Evolutionary conservation across 2,113 vertebrate genomes (phyloP).

Genomic region (Rhinichthys klamathensis): DNA sequence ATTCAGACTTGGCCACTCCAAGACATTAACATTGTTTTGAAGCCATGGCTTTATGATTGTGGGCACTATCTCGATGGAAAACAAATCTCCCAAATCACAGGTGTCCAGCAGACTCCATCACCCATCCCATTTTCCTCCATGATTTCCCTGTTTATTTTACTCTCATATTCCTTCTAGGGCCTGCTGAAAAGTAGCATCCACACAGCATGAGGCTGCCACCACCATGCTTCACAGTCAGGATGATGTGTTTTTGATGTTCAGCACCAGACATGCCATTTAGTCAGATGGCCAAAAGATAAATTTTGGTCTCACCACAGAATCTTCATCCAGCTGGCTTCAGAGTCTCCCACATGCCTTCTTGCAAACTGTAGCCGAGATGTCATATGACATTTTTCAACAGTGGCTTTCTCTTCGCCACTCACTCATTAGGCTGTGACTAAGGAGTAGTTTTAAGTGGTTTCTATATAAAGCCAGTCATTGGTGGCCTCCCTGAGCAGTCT

Average conservation of each 20-base stretch:
- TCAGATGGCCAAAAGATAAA: neutral
- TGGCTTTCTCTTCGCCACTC: neutral
- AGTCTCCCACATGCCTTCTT: neutral
- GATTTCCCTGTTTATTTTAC: neutral
- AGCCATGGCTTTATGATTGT: neutral
- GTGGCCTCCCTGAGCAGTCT: neutral
- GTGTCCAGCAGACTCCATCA: neutral
- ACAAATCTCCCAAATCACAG: neutral
- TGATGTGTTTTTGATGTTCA: neutral
- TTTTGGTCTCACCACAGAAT: neutral
- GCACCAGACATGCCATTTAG: neutral
- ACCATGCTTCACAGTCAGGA: neutral
- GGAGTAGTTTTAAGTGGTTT: neutral
- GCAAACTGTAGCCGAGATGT: neutral
- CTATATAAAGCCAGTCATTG: neutral
- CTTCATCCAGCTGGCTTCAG: neutral
- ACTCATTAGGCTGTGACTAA: slow-evolving; percentile 1
- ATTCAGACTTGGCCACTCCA: neutral
- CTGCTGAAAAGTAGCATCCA: neutral
- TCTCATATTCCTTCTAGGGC: neutral
- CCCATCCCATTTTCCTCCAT: neutral
- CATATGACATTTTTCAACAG: neutral
- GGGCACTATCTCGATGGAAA: neutral
- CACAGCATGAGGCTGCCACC: neutral
- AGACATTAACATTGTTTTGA: neutral